These are phyloP conservation scores for Actinopyga echinites DNA, from an alignment of 53 echinoderm and acorn worm species.

Conservation along the genomic window DNA sequence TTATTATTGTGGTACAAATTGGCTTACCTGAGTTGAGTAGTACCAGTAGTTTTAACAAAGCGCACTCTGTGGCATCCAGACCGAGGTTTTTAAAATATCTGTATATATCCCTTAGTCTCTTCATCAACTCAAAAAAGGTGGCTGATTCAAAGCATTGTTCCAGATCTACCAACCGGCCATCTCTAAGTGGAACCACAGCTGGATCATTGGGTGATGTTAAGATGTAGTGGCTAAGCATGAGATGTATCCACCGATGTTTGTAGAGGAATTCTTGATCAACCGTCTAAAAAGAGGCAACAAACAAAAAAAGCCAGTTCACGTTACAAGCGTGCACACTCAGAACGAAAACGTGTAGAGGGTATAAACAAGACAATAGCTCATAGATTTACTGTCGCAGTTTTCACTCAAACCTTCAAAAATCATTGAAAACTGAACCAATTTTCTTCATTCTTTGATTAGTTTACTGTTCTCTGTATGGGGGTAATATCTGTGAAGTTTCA, in stretches of 20 bases:
- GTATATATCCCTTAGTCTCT: background rate
- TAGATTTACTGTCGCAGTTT: no score
- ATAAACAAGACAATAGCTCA: no score
- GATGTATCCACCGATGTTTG: constrained; percentile 20
- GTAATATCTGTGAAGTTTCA: no score
- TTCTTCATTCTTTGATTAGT: no score
- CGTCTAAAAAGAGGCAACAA: no score
- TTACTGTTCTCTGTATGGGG: no score
- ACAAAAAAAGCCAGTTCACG: no score
- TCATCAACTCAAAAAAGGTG: constrained; percentile 4
- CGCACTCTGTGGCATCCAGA: constrained; percentile 14
- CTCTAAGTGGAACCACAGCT: background rate
- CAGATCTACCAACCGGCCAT: background rate
- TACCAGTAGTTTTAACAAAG: constrained; percentile 1
- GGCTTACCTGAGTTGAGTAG: constrained; percentile 23
- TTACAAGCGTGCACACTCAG: no score
- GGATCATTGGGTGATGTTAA: background rate
- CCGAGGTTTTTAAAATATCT: background rate
- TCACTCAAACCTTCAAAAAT: no score
- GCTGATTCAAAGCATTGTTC: constrained; percentile 7
- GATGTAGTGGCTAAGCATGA: constrained; percentile 27
- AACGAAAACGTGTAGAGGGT: no score
- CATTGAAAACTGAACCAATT: no score
- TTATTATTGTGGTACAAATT: background rate
- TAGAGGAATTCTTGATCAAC: constrained; percentile 1